Percentiles rank a stretch among this genome's conserved stretches.
Conservation (phyloP, 1,140 invertebrate species). For the Nilaparvata lugens region DNA sequence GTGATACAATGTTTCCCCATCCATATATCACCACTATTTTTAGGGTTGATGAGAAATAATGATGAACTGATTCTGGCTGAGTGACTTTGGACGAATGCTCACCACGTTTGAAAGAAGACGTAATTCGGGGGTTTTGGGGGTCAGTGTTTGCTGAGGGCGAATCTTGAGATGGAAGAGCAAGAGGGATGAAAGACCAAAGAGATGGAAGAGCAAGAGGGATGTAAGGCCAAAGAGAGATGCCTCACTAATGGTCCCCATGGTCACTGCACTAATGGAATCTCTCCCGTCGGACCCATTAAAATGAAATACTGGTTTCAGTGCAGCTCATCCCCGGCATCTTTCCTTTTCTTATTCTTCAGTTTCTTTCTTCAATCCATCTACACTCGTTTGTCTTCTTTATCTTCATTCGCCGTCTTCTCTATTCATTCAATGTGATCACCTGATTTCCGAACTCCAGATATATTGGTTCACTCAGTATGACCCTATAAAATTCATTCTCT, state of each 20-base stretch:
- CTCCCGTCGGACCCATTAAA: conserved; percentile 14
- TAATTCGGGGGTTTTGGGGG: too few species aligned
- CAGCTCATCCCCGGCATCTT: neutral
- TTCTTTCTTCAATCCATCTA: neutral
- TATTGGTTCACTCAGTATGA: too few species aligned
- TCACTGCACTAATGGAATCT: conserved; percentile 17
- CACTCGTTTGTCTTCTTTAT: neutral
- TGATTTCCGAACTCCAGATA: too few species aligned
- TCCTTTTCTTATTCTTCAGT: neutral
- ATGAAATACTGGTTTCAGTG: conserved; percentile 14
- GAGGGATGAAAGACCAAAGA: neutral
- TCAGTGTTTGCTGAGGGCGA: neutral
- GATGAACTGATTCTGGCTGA: too few species aligned
- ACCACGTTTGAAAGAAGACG: too few species aligned
- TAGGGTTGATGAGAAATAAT: too few species aligned
- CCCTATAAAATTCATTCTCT: too few species aligned
- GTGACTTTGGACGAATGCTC: too few species aligned
- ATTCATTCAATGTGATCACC: neutral
- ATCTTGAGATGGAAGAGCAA: neutral
- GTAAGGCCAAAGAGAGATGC: neutral
- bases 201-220: neutral
- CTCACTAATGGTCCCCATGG: conserved; percentile 7
- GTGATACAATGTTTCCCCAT: too few species aligned
- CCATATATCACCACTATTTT: too few species aligned
- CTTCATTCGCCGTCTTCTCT: neutral